Conservation (phyloP, 37 sponge, comb jelly and placozoan species). For the Theonella swinhoei region DNA sequence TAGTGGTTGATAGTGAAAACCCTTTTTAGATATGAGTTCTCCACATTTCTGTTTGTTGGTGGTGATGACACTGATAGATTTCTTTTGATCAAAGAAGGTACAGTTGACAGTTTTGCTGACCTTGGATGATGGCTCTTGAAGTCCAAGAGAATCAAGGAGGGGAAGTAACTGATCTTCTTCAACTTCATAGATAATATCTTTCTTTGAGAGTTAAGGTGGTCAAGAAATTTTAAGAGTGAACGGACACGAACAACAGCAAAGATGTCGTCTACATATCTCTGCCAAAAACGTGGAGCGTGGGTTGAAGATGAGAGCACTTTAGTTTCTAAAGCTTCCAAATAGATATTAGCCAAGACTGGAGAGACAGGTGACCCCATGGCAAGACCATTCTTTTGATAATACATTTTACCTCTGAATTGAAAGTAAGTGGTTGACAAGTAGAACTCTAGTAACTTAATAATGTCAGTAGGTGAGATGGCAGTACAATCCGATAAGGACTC, state of each 20-base stretch:
- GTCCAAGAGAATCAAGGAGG: too few relatives aligned
- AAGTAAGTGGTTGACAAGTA: background rate
- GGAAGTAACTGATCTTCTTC: too few relatives aligned
- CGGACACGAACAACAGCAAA: background rate
- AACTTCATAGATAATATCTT: background rate
- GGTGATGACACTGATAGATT: background rate
- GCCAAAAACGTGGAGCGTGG: background rate
- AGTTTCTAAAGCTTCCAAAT: background rate
- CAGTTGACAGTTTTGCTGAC: background rate
- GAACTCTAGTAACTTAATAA: background rate
- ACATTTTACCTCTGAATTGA: background rate
- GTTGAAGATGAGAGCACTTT: background rate
- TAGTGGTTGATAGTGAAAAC: background rate
- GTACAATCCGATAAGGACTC: background rate
- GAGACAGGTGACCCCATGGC: background rate
- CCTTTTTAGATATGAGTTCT: background rate
- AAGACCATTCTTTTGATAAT: background rate
- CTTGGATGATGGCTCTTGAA: background rate
- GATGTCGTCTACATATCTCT: background rate
- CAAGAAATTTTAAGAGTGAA: background rate
- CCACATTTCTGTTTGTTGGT: background rate
- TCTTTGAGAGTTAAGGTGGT: background rate
- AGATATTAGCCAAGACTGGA: background rate
- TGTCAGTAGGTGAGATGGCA: background rate
- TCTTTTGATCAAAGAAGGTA: background rate